Conservation (phyloP, 1,140 invertebrate species). For the Drosophila ananassae region DNA sequence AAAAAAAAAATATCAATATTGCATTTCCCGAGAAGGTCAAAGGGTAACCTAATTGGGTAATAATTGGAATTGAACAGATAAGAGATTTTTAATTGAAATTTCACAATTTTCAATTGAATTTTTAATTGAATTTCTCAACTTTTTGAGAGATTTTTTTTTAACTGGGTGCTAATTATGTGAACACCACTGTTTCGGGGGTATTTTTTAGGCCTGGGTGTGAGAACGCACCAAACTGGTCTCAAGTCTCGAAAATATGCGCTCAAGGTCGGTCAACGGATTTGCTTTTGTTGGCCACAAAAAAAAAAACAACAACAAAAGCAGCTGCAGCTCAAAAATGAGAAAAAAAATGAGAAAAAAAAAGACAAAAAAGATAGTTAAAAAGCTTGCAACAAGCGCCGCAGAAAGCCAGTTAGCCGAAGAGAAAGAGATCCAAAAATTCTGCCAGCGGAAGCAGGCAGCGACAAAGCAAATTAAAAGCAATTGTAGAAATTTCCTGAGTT, state of each 20-base stretch:
- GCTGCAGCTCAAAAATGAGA: slow-evolving; percentile 25
- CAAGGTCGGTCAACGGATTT: slow-evolving; percentile 83
- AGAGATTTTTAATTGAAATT: background rate
- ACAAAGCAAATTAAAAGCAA: slow-evolving; percentile 75
- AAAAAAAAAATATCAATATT: background rate
- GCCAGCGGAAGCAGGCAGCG: slow-evolving; percentile 59
- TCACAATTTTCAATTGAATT: no score
- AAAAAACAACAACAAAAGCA: slow-evolving; percentile 33
- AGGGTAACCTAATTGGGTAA: background rate
- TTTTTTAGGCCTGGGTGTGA: slow-evolving; percentile 9
- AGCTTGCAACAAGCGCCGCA: slow-evolving; percentile 52
- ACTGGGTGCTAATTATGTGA: slow-evolving; percentile 4
- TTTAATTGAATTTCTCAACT: background rate
- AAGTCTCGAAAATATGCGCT: slow-evolving; percentile 68
- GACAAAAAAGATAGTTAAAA: slow-evolving; percentile 44
- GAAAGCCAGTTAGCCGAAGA: background rate
- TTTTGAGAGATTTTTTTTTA: background rate
- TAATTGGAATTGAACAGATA: no score
- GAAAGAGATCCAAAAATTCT: slow-evolving; percentile 37
- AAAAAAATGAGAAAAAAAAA: slow-evolving; percentile 32
- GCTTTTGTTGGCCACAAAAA: slow-evolving; percentile 56
- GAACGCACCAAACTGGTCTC: slow-evolving; percentile 72
- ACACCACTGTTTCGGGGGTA: slow-evolving; percentile 9
- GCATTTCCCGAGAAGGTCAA: background rate
- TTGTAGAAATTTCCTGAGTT: slow-evolving; percentile 80